Percentiles rank a stretch among this genome's conserved stretches.
Conservation (phyloP, 2,113 vertebrate species). For the Sander lucioperca region DNA sequence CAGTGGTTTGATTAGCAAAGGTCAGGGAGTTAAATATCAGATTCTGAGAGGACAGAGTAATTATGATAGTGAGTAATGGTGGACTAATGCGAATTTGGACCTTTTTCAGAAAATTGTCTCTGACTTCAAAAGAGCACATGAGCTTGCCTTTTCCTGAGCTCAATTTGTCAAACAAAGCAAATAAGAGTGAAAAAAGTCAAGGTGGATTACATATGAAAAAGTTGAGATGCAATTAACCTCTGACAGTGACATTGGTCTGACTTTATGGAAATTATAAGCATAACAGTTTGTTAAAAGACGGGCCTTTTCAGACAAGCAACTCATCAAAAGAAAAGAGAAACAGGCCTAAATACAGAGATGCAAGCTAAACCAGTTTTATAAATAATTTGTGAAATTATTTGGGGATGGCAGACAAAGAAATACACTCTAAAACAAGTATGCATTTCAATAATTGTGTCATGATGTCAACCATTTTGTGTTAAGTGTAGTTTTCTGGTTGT, state of each 20-base stretch:
- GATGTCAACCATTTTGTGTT: conserved; percentile 32
- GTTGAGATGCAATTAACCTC: conserved; percentile 76
- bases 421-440: background rate
- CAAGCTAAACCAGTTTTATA: background rate
- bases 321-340: background rate
- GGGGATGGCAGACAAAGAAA: background rate
- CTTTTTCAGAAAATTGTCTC: conserved; percentile 45
- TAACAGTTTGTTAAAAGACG: conserved; percentile 16
- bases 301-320: conserved; percentile 9
- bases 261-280: conserved; percentile 39
- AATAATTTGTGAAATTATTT: conserved; percentile 4
- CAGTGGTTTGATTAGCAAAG: conserved; percentile 47
- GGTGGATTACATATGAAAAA: conserved; percentile 61
- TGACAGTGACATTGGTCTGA: conserved; percentile 29
- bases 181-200: conserved; percentile 54
- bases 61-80: conserved; percentile 63
- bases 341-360: background rate
- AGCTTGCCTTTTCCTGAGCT: conserved; percentile 33
- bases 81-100: conserved; percentile 54
- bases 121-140: conserved; percentile 48
- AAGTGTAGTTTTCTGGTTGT: conserved; percentile 35
- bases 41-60: conserved; percentile 57
- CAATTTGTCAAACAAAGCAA: conserved; percentile 57
- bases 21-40: conserved; percentile 59
- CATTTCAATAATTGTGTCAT: background rate